These are phyloP conservation scores for Leucoraja erinaceus DNA, from an alignment of 2,113 vertebrate species.

Conservation along the genomic window DNA sequence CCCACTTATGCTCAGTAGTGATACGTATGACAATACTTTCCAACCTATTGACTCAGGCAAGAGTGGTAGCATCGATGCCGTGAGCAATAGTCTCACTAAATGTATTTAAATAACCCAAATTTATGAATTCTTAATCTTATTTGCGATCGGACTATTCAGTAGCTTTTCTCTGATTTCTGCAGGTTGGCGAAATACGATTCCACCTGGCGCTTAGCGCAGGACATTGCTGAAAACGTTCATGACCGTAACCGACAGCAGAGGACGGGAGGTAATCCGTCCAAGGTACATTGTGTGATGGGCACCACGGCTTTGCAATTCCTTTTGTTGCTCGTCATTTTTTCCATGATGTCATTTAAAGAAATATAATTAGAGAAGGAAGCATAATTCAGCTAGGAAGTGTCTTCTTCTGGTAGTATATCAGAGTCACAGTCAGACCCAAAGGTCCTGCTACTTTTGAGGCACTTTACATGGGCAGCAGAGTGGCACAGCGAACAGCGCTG, in stretches of 20 bases:
- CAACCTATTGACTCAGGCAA: background rate
- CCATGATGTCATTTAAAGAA: background rate
- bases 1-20: background rate
- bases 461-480: too few species aligned
- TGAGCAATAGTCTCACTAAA: background rate
- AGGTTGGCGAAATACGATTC: conserved; percentile 81
- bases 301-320: background rate
- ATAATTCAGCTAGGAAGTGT: conserved; percentile 32
- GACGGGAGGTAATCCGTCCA: conserved; percentile 75
- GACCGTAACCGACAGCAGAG: conserved; percentile 75
- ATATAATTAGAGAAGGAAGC: conserved; percentile 33
- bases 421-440: too few species aligned
- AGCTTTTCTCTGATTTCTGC: background rate
- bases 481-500: too few species aligned
- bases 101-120: background rate
- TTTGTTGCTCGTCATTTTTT: background rate
- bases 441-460: too few species aligned
- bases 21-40: background rate
- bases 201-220: conserved; percentile 76
- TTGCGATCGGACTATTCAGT: background rate
- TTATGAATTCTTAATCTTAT: background rate
- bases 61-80: background rate
- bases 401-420: background rate
- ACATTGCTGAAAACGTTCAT: conserved; percentile 83
- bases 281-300: conserved; percentile 55